Conservation (phyloP, 1,140 invertebrate species). For the Meloidogyne exigua region DNA sequence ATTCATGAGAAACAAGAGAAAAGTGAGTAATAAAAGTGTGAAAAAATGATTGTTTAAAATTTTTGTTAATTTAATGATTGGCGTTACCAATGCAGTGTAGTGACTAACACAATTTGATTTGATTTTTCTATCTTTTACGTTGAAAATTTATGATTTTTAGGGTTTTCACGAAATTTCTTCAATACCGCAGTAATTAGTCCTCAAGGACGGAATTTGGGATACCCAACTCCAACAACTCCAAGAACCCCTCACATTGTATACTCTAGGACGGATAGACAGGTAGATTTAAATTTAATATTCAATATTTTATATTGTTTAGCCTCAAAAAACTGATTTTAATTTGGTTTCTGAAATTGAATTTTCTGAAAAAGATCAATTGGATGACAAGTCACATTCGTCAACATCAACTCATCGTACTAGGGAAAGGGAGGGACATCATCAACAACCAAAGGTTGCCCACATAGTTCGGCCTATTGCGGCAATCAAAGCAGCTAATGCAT, state of each 20-base stretch:
- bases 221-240: conserved; percentile 30
- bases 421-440: background rate
- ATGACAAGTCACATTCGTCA: background rate
- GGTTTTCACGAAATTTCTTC: conserved; percentile 23
- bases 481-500: conserved; percentile 26
- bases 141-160: conserved; percentile 32
- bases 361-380: background rate
- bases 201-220: background rate
- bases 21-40: background rate
- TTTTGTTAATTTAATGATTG: background rate
- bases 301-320: conserved; percentile 33
- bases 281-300: conserved; percentile 22
- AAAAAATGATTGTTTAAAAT: background rate
- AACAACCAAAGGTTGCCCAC: conserved; percentile 39
- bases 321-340: conserved; percentile 40
- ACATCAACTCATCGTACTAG: background rate
- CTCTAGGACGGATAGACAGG: conserved; percentile 47
- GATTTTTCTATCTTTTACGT: background rate
- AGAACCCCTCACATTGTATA: conserved; percentile 49
- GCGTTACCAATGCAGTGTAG: background rate
- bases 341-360: background rate
- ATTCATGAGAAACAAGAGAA: background rate
- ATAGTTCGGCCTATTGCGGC: conserved; percentile 50
- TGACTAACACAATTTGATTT: background rate
- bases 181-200: conserved; percentile 9